phyloP scores from a whole-genome alignment of 2,797 vertebrate genomes.

The Sarcoramphus papa region DNA sequence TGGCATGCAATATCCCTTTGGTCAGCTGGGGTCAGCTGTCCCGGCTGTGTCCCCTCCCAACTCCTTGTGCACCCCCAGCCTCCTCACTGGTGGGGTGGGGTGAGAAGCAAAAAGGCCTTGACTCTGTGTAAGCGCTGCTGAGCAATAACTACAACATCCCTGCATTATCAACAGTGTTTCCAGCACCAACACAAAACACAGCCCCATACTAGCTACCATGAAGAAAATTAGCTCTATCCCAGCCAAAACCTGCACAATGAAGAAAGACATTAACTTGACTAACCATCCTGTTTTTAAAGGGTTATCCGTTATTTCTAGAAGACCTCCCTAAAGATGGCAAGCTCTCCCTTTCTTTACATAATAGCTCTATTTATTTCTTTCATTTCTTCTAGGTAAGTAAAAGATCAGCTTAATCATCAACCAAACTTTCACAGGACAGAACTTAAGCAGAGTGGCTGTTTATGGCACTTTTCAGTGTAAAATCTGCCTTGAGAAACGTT shows the following conservation, averaged over 20 bases:
- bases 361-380: not conserved
- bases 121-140: too few relatives aligned
- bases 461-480: not conserved
- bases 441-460: not conserved
- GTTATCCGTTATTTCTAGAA: not conserved
- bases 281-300: not conserved
- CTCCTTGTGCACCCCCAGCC: too few relatives aligned
- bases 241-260: not conserved
- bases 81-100: too few relatives aligned
- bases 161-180: too few relatives aligned
- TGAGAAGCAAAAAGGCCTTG: too few relatives aligned
- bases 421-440: not conserved
- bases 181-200: too few relatives aligned
- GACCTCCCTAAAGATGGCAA: not conserved
- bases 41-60: too few relatives aligned
- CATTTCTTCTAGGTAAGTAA: not conserved
- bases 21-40: too few relatives aligned
- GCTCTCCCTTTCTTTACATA: not conserved
- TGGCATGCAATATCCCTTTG: too few relatives aligned
- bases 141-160: too few relatives aligned
- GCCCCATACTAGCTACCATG: too few relatives aligned
- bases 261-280: not conserved
- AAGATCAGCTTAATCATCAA: not conserved
- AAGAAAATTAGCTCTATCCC: too few relatives aligned
- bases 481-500: not conserved